Percentiles rank a stretch among this genome's conserved stretches.
These are phyloP conservation scores for Paramisgurnus dabryanus DNA, from an alignment of 2,113 vertebrate species.

Conservation along the genomic window DNA sequence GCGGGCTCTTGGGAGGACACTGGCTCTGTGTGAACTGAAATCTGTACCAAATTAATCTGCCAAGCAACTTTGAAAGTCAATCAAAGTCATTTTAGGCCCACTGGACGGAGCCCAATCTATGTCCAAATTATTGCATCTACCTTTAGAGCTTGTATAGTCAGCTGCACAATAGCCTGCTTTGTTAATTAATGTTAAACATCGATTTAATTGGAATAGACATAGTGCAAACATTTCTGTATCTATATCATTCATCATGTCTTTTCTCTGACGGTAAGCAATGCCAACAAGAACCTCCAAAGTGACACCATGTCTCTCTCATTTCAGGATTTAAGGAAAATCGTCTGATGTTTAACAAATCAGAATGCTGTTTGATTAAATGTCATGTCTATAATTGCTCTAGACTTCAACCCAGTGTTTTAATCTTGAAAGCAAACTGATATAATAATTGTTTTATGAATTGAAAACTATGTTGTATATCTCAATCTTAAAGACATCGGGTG, in stretches of 20 bases:
- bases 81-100: conserved; percentile 44
- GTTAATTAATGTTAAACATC: background rate
- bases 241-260: background rate
- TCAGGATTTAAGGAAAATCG: background rate
- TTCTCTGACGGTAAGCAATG: background rate
- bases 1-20: conserved; percentile 34
- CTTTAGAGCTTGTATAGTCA: background rate
- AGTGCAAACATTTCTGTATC: background rate
- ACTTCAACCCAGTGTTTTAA: background rate
- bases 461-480: too few species aligned
- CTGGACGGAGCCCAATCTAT: conserved; percentile 14
- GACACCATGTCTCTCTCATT: background rate
- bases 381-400: conserved; percentile 4
- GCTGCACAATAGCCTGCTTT: background rate
- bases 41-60: conserved; percentile 47
- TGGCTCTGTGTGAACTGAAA: conserved; percentile 41
- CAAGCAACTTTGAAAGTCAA: conserved; percentile 44
- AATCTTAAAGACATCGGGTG: too few species aligned
- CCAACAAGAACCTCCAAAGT: background rate
- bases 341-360: conserved; percentile 2
- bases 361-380: background rate
- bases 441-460: background rate
- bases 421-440: too few species aligned
- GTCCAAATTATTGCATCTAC: background rate
- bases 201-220: background rate